Conservation (phyloP, 2,797 vertebrate species). For the Enteromius afrohamiltoni region DNA sequence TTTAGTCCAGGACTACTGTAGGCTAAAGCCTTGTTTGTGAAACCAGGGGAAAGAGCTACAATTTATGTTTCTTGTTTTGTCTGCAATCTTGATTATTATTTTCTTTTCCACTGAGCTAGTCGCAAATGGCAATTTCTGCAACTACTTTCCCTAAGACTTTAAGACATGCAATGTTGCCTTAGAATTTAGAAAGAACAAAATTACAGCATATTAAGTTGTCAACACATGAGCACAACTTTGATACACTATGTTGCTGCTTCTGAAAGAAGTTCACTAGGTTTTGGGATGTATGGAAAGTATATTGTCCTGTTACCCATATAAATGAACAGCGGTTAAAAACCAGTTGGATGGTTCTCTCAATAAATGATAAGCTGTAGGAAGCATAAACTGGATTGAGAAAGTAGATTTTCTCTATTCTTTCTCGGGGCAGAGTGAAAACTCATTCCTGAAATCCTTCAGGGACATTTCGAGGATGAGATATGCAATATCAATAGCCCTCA, state of each 20-base stretch:
- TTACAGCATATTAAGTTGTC: background rate
- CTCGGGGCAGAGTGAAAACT: slow-evolving; percentile 35
- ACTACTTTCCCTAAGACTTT: too few relatives aligned
- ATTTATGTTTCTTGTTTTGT: background rate
- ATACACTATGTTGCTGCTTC: background rate
- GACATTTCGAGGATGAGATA: slow-evolving; percentile 28
- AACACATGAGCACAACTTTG: background rate
- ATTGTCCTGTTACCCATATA: background rate
- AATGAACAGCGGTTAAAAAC: slow-evolving; percentile 12
- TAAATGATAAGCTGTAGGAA: slow-evolving; percentile 44
- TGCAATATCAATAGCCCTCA: slow-evolving; percentile 47
- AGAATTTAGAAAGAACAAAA: background rate
- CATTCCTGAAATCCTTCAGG: slow-evolving; percentile 51
- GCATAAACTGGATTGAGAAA: slow-evolving; percentile 35
- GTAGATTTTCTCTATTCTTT: slow-evolving; percentile 29
- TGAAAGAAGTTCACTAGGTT: background rate
- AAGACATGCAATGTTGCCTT: background rate
- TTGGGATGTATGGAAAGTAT: background rate
- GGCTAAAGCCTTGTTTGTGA: too few relatives aligned
- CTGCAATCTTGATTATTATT: background rate
- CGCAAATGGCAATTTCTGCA: background rate
- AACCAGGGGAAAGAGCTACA: background rate
- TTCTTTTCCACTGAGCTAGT: background rate
- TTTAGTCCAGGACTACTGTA: too few relatives aligned
- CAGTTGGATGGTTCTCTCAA: slow-evolving; percentile 49